These are phyloP conservation scores for Ailurus styani DNA, from an alignment of 2,113 vertebrate species.

Conservation along the genomic window DNA sequence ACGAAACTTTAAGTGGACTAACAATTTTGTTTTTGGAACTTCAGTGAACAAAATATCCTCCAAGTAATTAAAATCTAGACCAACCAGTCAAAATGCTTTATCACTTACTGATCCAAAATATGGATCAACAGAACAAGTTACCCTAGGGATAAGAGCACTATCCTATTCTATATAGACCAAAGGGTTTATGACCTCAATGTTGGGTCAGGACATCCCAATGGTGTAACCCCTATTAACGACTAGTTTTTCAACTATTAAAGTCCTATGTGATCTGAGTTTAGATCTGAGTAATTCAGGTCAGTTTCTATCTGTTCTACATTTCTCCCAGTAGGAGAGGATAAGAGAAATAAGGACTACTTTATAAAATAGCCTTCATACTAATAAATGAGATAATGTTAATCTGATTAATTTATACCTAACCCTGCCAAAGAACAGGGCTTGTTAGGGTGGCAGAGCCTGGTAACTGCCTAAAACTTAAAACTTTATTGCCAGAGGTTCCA, in stretches of 20 bases:
- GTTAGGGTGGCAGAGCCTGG: not conserved
- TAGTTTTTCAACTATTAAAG: constrained; percentile 53
- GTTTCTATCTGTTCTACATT: not conserved
- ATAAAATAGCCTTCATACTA: not conserved
- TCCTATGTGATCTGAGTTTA: constrained; percentile 49
- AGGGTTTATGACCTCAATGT: not conserved
- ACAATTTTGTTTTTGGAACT: constrained; percentile 65
- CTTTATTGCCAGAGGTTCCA: not conserved
- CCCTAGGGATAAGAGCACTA: not conserved
- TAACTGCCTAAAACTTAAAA: not conserved
- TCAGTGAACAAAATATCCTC: not conserved
- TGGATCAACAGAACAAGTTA: not conserved
- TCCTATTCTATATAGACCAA: fast-evolving
- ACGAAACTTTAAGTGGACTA: not conserved
- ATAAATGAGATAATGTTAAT: not conserved
- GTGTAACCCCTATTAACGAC: not conserved
- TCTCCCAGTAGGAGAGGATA: not conserved
- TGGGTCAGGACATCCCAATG: constrained; percentile 38
- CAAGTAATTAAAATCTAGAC: not conserved
- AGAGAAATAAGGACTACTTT: not conserved
- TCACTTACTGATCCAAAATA: not conserved
- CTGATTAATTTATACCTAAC: too few relatives aligned
- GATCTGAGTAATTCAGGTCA: constrained; percentile 20
- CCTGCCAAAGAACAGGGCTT: not conserved
- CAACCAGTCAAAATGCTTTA: not conserved